phyloP scores from a whole-genome alignment of 2,797 vertebrate genomes.

The Spea hammondii region DNA sequence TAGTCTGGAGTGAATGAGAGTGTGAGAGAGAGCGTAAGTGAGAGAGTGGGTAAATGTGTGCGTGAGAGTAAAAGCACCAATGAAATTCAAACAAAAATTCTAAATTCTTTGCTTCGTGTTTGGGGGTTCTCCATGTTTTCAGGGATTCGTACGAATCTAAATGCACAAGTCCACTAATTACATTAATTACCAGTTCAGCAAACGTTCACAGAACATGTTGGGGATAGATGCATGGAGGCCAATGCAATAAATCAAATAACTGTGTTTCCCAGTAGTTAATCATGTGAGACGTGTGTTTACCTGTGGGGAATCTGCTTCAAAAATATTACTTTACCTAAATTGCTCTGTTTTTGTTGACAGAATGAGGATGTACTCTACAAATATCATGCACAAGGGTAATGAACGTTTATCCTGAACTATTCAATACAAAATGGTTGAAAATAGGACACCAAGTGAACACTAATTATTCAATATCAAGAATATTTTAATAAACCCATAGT shows the following conservation, averaged over 20 bases:
- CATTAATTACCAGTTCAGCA: constrained; percentile 36
- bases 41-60: too few species aligned
- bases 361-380: constrained; percentile 43
- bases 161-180: too few species aligned
- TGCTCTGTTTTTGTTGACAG: constrained; percentile 39
- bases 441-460: constrained; percentile 20
- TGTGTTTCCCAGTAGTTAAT: constrained; percentile 35
- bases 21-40: too few species aligned
- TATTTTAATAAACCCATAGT: constrained; percentile 30
- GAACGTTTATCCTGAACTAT: constrained; percentile 13
- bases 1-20: too few species aligned
- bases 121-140: too few species aligned
- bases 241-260: constrained; percentile 31
- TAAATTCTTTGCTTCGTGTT: too few species aligned
- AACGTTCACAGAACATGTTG: constrained; percentile 33
- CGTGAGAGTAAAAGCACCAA: too few species aligned
- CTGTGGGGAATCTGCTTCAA: constrained; percentile 32
- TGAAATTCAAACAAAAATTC: too few species aligned
- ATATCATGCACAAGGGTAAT: constrained; percentile 35
- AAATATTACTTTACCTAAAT: constrained; percentile 38
- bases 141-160: too few species aligned
- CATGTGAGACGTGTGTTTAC: constrained; percentile 45
- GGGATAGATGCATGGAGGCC: constrained; percentile 21
- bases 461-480: constrained; percentile 38
- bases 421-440: constrained; percentile 21